Evolutionary conservation across 2,113 vertebrate genomes (phyloP), one percentile per base, ranked within the genome.

Genomic region (Columbina picui): DNA sequence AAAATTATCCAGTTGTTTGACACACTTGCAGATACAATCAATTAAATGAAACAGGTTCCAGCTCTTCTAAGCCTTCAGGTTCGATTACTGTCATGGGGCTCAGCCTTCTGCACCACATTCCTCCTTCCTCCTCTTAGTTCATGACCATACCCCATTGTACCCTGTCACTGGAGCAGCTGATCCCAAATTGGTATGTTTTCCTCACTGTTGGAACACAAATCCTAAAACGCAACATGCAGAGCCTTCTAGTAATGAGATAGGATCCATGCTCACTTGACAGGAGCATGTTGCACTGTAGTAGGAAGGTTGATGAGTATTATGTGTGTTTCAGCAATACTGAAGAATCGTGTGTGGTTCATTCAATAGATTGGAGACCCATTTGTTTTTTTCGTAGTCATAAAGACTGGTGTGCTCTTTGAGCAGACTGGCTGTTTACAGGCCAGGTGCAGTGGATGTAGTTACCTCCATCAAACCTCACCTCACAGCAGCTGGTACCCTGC

Each of bases 371-470:
- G 89, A 59, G 79, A 68, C 21, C 34, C 9, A 0, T n/a, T n/a
- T 5, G 14, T 75, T 68, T 61, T 87, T 88, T 60, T 70, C 18
- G 50, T 45, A 85, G 49, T 85, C 38, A 23, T 61, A 55, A 87
- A 80, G 87, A 89, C 34, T 55, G 89, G 93, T 92, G 49, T 55
- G 65, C 57, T 88, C 22, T 85, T 82, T 53, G 91, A 83, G 87
- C 74, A 83, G 65, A 29, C 78, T 77, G 78, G 17, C 64, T 90
- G 76, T 80, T 94, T 69, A 60, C 0, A 5, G 87, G 74, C 67
- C 87, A 86, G 79, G 71, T 89, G 89, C 71, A 90, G 21, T 69
- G 68, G 50, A 41, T 79, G n/a, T 32, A 43, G 68, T 80, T 87
- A 65, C 45, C 47, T 90, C 65, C 43, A 68, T 94, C 63, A 89